Conservation (phyloP, 2,888 invertebrate species). For the Rhogogaster chlorosoma region DNA sequence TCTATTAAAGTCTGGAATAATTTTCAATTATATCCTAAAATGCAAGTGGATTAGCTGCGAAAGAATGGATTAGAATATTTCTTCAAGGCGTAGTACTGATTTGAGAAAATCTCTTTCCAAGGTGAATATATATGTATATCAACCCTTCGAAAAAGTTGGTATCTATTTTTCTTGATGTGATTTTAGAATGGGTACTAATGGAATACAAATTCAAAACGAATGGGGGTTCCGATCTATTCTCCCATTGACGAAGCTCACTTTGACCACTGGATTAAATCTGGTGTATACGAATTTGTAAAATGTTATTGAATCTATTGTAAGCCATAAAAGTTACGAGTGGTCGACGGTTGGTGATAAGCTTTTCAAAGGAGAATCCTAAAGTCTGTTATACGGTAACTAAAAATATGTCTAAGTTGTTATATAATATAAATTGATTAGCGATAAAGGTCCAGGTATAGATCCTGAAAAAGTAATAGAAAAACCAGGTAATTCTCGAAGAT, state of each 20-base stretch:
- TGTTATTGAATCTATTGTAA: not conserved
- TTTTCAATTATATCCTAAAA: not conserved
- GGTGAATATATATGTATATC: not conserved
- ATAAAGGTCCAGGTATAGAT: conserved; percentile 50
- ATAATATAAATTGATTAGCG: not conserved
- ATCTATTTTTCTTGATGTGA: not conserved
- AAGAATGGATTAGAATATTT: not conserved
- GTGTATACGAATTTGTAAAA: not conserved
- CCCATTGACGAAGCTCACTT: not conserved
- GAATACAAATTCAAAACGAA: not conserved
- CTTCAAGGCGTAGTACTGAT: too few species aligned
- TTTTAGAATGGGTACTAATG: not conserved
- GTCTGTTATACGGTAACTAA: conserved; percentile 20
- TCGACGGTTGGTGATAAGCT: not conserved
- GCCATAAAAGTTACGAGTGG: not conserved
- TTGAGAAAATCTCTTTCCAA: not conserved
- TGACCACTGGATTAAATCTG: not conserved
- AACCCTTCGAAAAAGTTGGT: not conserved
- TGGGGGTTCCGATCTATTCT: not conserved
- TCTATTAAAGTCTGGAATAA: not conserved
- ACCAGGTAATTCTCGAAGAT: conserved; percentile 69
- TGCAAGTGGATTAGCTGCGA: not conserved
- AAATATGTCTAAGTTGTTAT: not conserved
- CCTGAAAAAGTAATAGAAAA: conserved; percentile 70
- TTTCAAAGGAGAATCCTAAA: not conserved